Evolutionary conservation across 2,113 vertebrate genomes (phyloP).

Genomic region (Pseudorasbora parva): DNA sequence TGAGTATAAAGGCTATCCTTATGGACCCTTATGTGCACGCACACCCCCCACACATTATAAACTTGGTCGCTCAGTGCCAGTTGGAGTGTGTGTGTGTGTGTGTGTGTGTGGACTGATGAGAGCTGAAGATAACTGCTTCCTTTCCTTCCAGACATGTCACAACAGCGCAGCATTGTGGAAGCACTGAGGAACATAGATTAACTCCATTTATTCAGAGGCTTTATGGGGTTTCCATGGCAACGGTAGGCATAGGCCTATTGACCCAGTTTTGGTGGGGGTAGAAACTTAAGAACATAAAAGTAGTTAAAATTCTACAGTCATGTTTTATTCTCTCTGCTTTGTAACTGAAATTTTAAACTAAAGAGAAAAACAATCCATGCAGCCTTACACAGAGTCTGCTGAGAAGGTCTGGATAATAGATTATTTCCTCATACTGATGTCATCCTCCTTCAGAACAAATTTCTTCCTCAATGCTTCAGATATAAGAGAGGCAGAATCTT

Average conservation of each 20-base stretch:
- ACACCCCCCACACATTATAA: background rate
- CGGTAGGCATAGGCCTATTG: constrained; percentile 68
- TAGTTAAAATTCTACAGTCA: constrained; percentile 16
- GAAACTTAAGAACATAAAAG: constrained; percentile 35
- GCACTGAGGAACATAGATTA: background rate
- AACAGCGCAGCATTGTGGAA: constrained; percentile 15
- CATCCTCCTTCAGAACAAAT: constrained; percentile 92
- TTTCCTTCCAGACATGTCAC: background rate
- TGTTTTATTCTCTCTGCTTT: constrained; percentile 8
- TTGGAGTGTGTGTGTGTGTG: background rate
- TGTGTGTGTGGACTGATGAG: background rate
- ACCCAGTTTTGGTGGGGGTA: constrained; percentile 47
- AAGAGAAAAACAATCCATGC: background rate
- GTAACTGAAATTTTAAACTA: background rate
- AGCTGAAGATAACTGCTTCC: background rate
- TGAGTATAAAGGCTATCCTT: background rate
- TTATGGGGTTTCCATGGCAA: constrained; percentile 65
- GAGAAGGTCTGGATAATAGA: constrained; percentile 3
- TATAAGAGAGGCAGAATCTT: constrained; percentile 90
- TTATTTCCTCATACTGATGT: constrained; percentile 76
- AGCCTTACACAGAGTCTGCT: constrained; percentile 64
- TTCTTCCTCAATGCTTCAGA: constrained; percentile 93
- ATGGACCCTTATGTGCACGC: background rate
- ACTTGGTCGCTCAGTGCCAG: background rate
- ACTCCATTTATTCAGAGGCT: constrained; percentile 58